Base-by-base conservation (phyloP, 2,113 vertebrate genomes). In the Corythornis vintsioides region DNA sequence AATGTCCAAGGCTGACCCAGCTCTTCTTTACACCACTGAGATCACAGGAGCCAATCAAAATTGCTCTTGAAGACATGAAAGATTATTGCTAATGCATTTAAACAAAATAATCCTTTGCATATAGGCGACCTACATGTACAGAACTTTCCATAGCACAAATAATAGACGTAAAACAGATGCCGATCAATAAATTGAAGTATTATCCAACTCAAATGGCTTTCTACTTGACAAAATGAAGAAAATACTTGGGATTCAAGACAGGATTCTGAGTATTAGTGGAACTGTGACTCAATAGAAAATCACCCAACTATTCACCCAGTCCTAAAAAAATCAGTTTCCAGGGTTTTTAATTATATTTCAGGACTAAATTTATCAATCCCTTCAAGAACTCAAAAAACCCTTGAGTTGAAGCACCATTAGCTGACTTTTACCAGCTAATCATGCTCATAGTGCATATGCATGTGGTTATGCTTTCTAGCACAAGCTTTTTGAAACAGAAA, bases 401-500 rank as follows among this genome's bases (percentile, higher is more conserved):
- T 96, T 91, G 86, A 95, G 73, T 70, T 96, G 84, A 96, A 96
- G 96, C 78, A 92, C 84, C 90, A 84, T 70, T 88, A 92, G 92
- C 73, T 83, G 92, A 75, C 70, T 95, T 80, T 64, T 93, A 45
- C 74, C 79, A 55, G 35, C 57, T 94, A 95, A 75, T 95, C 86
- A 95, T 81, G 67, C 56, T 91, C 59, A 83, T 73, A 86, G 83
- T 63, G 75, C 73, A 50, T 57, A 84, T 59, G 67, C 57, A 72
- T 77, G 94, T 83, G 89, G 91, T 83, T 88, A 75, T 83, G 52
- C 53, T 89, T 92, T 83, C 82, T 90, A 91, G 89, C 80, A 53
- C 64, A 75, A 88, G 92, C 87, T 95, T 95, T 96, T 96, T 94
- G 92, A 91, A 95, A 96, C 55, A 79, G 91, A 95, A 96, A 93